phyloP scores from a whole-genome alignment of 2,888 invertebrate species.

The Penaeus monodon region DNA sequence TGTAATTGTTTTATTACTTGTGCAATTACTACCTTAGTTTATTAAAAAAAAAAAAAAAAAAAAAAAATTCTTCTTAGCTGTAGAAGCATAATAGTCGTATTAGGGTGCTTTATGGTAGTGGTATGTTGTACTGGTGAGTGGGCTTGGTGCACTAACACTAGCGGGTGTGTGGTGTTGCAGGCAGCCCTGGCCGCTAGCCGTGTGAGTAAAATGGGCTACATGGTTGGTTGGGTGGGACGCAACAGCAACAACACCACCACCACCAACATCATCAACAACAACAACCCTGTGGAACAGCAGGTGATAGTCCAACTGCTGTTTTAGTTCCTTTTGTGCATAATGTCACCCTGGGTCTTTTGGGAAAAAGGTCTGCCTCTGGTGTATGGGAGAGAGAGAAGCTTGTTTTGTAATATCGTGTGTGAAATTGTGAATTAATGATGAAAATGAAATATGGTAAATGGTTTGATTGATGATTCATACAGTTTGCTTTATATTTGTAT shows the following conservation, averaged over 20 bases:
- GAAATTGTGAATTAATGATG: too few relatives aligned
- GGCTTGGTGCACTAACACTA: constrained; percentile 50
- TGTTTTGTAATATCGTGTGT: too few relatives aligned
- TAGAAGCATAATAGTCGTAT: constrained; percentile 31
- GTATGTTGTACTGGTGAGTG: constrained; percentile 17
- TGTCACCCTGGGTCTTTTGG: constrained; percentile 9
- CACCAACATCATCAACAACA: constrained; percentile 43
- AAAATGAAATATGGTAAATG: too few relatives aligned
- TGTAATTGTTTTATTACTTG: too few relatives aligned
- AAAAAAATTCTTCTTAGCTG: background rate
- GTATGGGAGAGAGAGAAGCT: background rate
- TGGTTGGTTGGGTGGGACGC: constrained; percentile 62
- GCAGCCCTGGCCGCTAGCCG: constrained; percentile 62
- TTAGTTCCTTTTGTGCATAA: constrained; percentile 16
- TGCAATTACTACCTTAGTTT: too few relatives aligned
- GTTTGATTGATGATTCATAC: too few relatives aligned
- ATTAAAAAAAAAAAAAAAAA: too few relatives aligned
- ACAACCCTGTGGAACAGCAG: constrained; percentile 44
- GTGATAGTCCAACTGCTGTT: constrained; percentile 47
- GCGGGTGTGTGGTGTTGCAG: constrained; percentile 62
- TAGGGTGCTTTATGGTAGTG: constrained; percentile 38
- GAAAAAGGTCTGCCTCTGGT: background rate
- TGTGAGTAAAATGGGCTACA: constrained; percentile 62
- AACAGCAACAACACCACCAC: constrained; percentile 53
- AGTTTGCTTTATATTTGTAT: too few relatives aligned